Percentiles rank a stretch among this genome's conserved stretches.
These are phyloP conservation scores for Heteromormyrus szaboi DNA, from an alignment of 2,797 vertebrate genomes.

Conservation along the genomic window DNA sequence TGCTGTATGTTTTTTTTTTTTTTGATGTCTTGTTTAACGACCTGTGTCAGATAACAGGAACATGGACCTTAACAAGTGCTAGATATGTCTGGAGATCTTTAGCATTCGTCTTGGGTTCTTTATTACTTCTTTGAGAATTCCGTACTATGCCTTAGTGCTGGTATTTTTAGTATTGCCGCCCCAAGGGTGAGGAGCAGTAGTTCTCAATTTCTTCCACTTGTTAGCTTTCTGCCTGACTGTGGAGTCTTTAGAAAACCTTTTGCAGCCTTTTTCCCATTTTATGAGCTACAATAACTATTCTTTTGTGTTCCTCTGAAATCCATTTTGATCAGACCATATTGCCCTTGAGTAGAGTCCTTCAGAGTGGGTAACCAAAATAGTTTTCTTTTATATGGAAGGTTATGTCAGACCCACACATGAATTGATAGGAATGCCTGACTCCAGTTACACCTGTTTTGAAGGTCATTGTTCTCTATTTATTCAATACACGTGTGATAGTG, in stretches of 20 bases:
- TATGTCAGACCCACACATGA: neutral
- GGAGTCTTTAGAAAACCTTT: neutral
- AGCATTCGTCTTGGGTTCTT: neutral
- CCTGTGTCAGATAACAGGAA: neutral
- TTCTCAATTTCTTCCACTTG: neutral
- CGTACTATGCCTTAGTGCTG: neutral
- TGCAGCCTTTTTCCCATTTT: neutral
- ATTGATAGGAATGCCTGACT: neutral
- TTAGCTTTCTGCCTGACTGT: neutral
- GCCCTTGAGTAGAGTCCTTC: neutral
- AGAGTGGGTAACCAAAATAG: neutral
- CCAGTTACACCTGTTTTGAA: neutral
- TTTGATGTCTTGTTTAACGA: neutral
- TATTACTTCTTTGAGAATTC: neutral
- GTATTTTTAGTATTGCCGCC: neutral
- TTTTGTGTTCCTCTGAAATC: neutral
- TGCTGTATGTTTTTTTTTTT: neutral
- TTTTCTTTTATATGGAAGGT: neutral
- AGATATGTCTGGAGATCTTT: neutral
- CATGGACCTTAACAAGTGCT: neutral
- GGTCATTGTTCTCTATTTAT: neutral
- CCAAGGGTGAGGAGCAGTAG: neutral
- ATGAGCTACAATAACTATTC: neutral
- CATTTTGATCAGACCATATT: neutral
- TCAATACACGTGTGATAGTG: neutral